Conservation (phyloP, 2,888 invertebrate species). For the Gortyna flavago region DNA sequence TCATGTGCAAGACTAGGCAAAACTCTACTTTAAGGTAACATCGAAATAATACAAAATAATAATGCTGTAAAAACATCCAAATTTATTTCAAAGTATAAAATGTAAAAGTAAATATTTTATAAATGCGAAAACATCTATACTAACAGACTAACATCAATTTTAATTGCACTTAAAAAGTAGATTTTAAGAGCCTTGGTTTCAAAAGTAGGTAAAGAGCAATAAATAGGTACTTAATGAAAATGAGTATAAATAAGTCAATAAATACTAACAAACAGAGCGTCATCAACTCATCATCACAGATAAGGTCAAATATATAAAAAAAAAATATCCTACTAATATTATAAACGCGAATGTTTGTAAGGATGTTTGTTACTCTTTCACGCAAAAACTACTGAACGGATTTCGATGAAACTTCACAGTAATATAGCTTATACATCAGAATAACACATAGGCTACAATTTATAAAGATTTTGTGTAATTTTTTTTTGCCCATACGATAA, state of each 20-base stretch:
- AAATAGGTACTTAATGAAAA: not conserved
- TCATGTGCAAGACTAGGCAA: too few relatives aligned
- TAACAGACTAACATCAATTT: constrained; percentile 5
- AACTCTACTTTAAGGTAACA: not conserved
- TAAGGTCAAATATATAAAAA: not conserved
- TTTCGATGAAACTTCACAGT: too few relatives aligned
- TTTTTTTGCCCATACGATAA: too few relatives aligned
- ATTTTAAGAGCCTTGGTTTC: constrained; percentile 1
- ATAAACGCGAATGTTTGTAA: too few relatives aligned
- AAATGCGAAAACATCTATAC: constrained; percentile 24
- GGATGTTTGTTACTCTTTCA: too few relatives aligned
- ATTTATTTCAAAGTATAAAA: constrained; percentile 34
- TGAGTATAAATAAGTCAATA: not conserved
- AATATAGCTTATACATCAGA: too few relatives aligned
- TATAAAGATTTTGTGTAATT: too few relatives aligned
- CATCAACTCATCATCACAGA: too few relatives aligned
- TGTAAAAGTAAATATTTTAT: constrained; percentile 21
- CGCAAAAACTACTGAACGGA: too few relatives aligned
- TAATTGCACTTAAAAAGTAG: constrained; percentile 41
- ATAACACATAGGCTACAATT: too few relatives aligned
- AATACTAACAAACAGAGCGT: not conserved
- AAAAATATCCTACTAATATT: too few relatives aligned
- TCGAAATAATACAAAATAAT: not conserved
- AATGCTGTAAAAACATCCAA: constrained; percentile 4
- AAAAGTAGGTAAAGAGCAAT: not conserved